Percentiles rank a stretch among this genome's conserved stretches.
These are phyloP conservation scores for Ylistrum balloti DNA, from an alignment of 1,140 invertebrate species.

Conservation along the genomic window DNA sequence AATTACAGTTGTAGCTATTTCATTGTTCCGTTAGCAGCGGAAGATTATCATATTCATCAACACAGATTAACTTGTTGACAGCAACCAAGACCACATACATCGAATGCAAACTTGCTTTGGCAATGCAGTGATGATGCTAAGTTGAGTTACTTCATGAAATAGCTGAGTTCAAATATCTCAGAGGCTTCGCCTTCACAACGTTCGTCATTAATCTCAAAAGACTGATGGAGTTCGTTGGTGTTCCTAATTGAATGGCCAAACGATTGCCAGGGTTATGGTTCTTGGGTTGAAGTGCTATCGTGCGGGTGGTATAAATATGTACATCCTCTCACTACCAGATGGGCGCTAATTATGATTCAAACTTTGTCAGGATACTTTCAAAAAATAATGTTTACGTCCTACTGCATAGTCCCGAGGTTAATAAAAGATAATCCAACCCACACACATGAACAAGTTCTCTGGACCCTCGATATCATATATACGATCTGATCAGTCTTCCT, in stretches of 20 bases:
- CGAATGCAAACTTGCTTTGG: background rate
- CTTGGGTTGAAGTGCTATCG: background rate
- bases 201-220: background rate
- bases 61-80: background rate
- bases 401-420: background rate
- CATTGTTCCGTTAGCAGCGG: background rate
- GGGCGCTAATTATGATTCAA: background rate
- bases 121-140: background rate
- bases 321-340: background rate
- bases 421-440: background rate
- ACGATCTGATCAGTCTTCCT: too few relatives aligned
- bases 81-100: background rate
- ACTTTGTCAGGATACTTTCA: background rate
- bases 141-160: background rate
- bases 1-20: too few relatives aligned
- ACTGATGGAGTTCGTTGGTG: conserved; percentile 6
- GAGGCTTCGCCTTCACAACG: background rate
- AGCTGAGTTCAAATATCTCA: background rate
- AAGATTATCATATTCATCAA: background rate
- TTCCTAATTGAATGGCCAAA: conserved; percentile 34
- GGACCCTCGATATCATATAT: background rate
- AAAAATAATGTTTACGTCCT: background rate
- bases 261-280: conserved; percentile 32
- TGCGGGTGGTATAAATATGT: conserved; percentile 23
- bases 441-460: conserved; percentile 8